Percentiles rank a stretch among this genome's conserved stretches.
These are phyloP conservation scores for Myathropa florea DNA, from an alignment of 2,888 invertebrate species.

Conservation along the genomic window DNA sequence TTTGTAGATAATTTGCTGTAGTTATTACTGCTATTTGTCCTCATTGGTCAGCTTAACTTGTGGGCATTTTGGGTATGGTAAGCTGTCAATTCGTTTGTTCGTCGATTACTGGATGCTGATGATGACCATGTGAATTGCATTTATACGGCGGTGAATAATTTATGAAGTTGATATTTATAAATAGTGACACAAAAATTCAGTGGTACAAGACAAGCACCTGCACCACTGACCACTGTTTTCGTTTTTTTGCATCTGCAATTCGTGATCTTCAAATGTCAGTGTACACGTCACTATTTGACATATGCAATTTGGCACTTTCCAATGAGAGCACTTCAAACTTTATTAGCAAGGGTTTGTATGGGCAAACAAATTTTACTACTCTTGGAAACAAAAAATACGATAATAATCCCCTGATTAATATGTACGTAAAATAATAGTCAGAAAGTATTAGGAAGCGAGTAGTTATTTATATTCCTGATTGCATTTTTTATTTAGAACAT, in stretches of 20 bases:
- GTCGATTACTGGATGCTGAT: constrained; percentile 16
- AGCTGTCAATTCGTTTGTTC: constrained; percentile 4
- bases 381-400: too few relatives aligned
- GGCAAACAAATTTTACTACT: neutral
- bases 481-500: too few relatives aligned
- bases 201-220: neutral
- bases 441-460: too few relatives aligned
- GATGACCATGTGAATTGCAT: constrained; percentile 27
- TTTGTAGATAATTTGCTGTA: constrained; percentile 39
- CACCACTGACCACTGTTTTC: neutral
- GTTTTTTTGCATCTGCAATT: neutral
- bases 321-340: neutral
- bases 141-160: neutral
- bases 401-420: too few relatives aligned
- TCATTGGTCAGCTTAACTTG: constrained; percentile 60
- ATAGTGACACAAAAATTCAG: neutral
- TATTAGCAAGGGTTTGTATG: neutral
- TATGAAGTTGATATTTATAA: neutral
- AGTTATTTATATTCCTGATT: too few relatives aligned
- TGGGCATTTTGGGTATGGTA: constrained; percentile 27
- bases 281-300: constrained; percentile 30
- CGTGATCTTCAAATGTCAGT: neutral
- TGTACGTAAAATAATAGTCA: too few relatives aligned
- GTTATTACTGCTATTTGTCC: constrained; percentile 19
- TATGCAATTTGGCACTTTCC: neutral